Evolutionary conservation across 2,888 invertebrate genomes (phyloP).

Genomic region (Agrotis ipsilon): DNA sequence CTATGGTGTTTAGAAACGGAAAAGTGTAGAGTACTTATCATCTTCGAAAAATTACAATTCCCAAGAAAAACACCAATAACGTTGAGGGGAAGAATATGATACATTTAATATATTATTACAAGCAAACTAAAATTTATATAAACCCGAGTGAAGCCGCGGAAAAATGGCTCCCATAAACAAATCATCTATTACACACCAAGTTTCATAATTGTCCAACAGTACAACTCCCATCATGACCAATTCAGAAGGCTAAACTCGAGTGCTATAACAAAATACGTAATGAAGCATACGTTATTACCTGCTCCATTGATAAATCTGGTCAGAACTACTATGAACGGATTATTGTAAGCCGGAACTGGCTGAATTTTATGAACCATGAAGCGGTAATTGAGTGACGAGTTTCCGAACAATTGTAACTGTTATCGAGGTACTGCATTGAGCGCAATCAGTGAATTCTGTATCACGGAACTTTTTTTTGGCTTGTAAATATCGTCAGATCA

Average conservation of each 20-base stretch:
- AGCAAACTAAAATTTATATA: too few relatives aligned
- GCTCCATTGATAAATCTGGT: constrained; percentile 44
- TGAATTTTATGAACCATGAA: constrained; percentile 34
- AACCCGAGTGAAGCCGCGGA: too few relatives aligned
- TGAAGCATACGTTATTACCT: constrained; percentile 23
- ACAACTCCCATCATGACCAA: constrained; percentile 2
- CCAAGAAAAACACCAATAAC: too few relatives aligned
- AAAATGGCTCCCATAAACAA: neutral
- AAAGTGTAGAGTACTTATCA: too few relatives aligned
- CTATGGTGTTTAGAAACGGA: too few relatives aligned
- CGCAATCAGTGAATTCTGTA: neutral
- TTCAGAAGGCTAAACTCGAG: constrained; percentile 14
- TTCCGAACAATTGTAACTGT: constrained; percentile 58
- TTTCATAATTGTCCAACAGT: neutral
- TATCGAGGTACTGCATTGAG: constrained; percentile 40
- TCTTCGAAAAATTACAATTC: too few relatives aligned
- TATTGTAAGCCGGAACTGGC: constrained; percentile 41
- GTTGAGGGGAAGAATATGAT: too few relatives aligned
- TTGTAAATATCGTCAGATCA: too few relatives aligned
- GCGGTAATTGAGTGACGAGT: constrained; percentile 47
- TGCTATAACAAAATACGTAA: constrained; percentile 16
- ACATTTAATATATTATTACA: too few relatives aligned
- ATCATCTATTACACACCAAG: neutral
- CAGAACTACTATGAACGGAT: constrained; percentile 22
- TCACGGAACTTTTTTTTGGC: neutral